These are phyloP conservation scores for Drosophila asahinai DNA, from an alignment of 1,140 invertebrate genomes.

Conservation along the genomic window DNA sequence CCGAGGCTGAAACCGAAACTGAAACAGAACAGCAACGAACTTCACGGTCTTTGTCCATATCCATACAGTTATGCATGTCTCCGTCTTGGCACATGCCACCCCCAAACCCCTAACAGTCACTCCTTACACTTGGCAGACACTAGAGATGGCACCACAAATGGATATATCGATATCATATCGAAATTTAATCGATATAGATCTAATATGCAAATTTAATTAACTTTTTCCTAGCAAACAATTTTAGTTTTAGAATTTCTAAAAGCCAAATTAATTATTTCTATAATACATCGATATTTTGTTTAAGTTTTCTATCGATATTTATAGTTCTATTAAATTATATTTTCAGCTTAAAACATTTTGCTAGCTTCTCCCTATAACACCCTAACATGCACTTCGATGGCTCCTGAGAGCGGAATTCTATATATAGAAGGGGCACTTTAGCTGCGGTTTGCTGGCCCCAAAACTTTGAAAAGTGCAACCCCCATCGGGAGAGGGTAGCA, in stretches of 20 bases:
- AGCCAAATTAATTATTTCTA: too few species aligned
- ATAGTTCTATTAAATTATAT: too few species aligned
- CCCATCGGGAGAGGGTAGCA: neutral
- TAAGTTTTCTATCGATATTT: too few species aligned
- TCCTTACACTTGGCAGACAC: neutral
- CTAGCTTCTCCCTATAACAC: too few species aligned
- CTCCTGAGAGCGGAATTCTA: neutral
- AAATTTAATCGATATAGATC: too few species aligned
- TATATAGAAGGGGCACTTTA: slow-evolving; percentile 43
- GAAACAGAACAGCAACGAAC: slow-evolving; percentile 31
- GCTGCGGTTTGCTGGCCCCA: slow-evolving; percentile 44
- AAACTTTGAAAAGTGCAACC: slow-evolving; percentile 40
- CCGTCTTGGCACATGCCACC: slow-evolving; percentile 15
- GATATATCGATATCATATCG: neutral
- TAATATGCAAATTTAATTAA: too few species aligned
- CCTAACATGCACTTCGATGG: slow-evolving; percentile 47
- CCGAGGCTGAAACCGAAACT: slow-evolving; percentile 43
- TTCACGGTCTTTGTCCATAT: slow-evolving; percentile 15
- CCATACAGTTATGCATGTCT: slow-evolving; percentile 39
- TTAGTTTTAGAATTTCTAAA: too few species aligned
- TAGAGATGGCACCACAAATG: neutral
- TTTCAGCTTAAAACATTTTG: too few species aligned
- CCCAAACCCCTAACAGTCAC: neutral
- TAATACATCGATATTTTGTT: too few species aligned
- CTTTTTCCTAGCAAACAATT: too few species aligned